Percentiles rank a stretch among this genome's conserved stretches.
Evolutionary conservation across 1,140 invertebrate species (phyloP).

Genomic region (Anastrepha obliqua): DNA sequence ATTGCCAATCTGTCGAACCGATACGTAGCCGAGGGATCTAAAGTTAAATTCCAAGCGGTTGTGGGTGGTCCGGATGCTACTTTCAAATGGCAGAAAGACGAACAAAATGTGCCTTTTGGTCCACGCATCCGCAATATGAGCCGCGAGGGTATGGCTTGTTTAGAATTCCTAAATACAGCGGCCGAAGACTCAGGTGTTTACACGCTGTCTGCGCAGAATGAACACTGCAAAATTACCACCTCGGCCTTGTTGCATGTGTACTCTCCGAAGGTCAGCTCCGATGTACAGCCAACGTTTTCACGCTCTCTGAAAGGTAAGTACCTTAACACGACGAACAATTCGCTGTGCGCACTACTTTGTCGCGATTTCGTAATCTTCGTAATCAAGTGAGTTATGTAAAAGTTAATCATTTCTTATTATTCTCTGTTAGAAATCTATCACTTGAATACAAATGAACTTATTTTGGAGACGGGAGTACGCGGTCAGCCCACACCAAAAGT

Average conservation of each 20-base stretch:
- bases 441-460: slow-evolving; percentile 70
- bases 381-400: slow-evolving; percentile 50
- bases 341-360: background rate
- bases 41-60: slow-evolving; percentile 72
- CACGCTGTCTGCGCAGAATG: slow-evolving; percentile 75
- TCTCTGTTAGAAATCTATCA: slow-evolving; percentile 69
- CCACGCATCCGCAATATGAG: slow-evolving; percentile 69
- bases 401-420: slow-evolving; percentile 58
- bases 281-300: slow-evolving; percentile 71
- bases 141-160: slow-evolving; percentile 74
- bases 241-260: slow-evolving; percentile 75
- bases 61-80: slow-evolving; percentile 68
- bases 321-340: background rate
- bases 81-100: slow-evolving; percentile 72
- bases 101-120: slow-evolving; percentile 67
- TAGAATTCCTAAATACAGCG: slow-evolving; percentile 76
- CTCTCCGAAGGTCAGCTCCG: slow-evolving; percentile 66
- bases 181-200: slow-evolving; percentile 74
- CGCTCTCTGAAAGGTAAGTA: slow-evolving; percentile 72
- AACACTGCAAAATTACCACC: slow-evolving; percentile 75
- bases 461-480: slow-evolving; percentile 78
- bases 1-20: slow-evolving; percentile 71
- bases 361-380: slow-evolving; percentile 15
- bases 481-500: slow-evolving; percentile 86
- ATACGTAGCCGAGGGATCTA: slow-evolving; percentile 71